These are phyloP conservation scores for Lottia gigantea DNA, from an alignment of 2,888 invertebrate species.

Conservation along the genomic window DNA sequence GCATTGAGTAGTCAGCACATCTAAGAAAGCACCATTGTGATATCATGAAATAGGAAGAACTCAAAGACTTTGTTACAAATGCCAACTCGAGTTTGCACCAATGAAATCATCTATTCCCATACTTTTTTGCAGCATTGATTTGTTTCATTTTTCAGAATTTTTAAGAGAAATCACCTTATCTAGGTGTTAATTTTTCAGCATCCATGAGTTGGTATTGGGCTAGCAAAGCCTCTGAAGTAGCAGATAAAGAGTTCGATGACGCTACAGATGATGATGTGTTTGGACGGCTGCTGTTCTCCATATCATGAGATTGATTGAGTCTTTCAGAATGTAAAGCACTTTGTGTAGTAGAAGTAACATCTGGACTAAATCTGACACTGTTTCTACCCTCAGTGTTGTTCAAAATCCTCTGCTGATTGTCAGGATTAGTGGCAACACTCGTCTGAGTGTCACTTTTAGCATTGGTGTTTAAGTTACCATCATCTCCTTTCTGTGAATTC, in stretches of 20 bases:
- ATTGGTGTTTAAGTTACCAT: not conserved
- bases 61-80: too few relatives aligned
- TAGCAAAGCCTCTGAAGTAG: not conserved
- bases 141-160: too few relatives aligned
- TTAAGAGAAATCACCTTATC: too few relatives aligned
- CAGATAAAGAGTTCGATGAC: not conserved
- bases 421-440: not conserved
- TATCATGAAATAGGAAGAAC: too few relatives aligned
- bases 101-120: too few relatives aligned
- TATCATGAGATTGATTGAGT: too few relatives aligned
- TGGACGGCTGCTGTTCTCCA: not conserved
- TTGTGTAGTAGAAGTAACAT: not conserved
- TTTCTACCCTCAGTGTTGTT: not conserved
- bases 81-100: too few relatives aligned
- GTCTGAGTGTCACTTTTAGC: not conserved
- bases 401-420: not conserved
- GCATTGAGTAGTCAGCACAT: too few relatives aligned
- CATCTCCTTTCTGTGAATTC: not conserved
- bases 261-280: not conserved
- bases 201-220: slow-evolving; percentile 5
- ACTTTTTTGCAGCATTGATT: too few relatives aligned
- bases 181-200: not conserved
- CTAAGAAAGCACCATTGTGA: too few relatives aligned
- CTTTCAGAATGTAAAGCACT: not conserved
- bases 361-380: not conserved